phyloP scores from a whole-genome alignment of 2,888 invertebrate genomes.

The Steromphala cineraria region DNA sequence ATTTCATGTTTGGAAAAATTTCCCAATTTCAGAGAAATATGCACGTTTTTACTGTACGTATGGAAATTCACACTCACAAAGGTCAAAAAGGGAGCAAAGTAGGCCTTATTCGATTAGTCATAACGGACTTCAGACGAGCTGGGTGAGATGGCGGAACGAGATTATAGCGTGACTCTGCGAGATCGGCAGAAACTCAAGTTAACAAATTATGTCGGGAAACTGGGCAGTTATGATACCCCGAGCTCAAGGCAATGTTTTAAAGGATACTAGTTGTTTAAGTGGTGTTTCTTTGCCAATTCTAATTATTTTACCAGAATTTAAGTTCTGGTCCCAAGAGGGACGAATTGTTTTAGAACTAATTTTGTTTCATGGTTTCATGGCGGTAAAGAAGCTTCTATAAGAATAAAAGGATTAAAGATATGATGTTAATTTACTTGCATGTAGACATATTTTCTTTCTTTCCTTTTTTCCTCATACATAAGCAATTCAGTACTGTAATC shows the following conservation, averaged over 20 bases:
- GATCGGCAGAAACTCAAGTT: background rate
- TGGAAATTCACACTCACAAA: background rate
- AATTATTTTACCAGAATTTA: background rate
- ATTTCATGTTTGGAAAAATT: too few relatives aligned
- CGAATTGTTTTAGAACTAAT: background rate
- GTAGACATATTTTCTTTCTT: too few relatives aligned
- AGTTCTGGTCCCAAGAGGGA: background rate
- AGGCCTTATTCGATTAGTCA: slow-evolving; percentile 10
- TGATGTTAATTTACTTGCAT: too few relatives aligned
- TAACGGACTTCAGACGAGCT: background rate
- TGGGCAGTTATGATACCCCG: slow-evolving; percentile 5
- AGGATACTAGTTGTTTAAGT: background rate
- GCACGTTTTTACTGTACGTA: background rate
- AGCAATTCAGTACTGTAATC: too few relatives aligned
- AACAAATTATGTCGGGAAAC: background rate
- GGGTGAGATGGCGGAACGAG: background rate
- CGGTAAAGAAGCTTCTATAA: too few relatives aligned
- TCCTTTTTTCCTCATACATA: too few relatives aligned
- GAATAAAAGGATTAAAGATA: too few relatives aligned
- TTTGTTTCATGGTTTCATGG: background rate
- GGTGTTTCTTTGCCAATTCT: background rate
- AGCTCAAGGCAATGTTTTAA: background rate
- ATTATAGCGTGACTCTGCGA: slow-evolving; percentile 4
- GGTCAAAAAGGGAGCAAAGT: background rate
- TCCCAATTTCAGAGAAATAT: too few relatives aligned